Evolutionary conservation across 2,113 vertebrate species (phyloP).

Genomic region (Erpornis zantholeuca): DNA sequence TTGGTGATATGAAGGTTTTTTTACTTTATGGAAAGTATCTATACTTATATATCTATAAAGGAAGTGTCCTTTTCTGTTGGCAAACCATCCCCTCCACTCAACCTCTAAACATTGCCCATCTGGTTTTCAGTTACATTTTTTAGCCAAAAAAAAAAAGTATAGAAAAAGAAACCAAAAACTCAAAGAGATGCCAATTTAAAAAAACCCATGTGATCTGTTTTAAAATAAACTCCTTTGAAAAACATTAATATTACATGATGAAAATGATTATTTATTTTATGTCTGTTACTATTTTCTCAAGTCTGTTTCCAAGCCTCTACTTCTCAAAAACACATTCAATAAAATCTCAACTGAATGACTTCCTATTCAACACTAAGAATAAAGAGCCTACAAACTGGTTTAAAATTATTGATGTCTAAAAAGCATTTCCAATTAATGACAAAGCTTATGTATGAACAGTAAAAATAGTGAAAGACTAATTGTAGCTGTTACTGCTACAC

Average conservation of each 20-base stretch:
- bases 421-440: not conserved
- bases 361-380: not conserved
- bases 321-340: not conserved
- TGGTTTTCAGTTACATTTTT: not conserved
- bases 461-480: not conserved
- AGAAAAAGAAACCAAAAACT: not conserved
- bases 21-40: not conserved
- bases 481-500: not conserved
- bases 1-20: not conserved
- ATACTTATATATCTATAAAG: no score
- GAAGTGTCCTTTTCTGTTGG: not conserved
- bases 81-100: accelerated
- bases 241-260: not conserved
- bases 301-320: not conserved
- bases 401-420: not conserved
- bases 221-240: not conserved
- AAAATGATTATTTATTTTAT: not conserved
- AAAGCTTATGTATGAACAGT: not conserved
- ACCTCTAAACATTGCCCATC: not conserved
- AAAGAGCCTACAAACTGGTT: not conserved
- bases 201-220: not conserved
- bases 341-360: not conserved
- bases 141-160: not conserved
- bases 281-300: not conserved
- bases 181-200: not conserved